Conservation (phyloP, 2,888 invertebrate genomes). For the Ophraella communa region DNA sequence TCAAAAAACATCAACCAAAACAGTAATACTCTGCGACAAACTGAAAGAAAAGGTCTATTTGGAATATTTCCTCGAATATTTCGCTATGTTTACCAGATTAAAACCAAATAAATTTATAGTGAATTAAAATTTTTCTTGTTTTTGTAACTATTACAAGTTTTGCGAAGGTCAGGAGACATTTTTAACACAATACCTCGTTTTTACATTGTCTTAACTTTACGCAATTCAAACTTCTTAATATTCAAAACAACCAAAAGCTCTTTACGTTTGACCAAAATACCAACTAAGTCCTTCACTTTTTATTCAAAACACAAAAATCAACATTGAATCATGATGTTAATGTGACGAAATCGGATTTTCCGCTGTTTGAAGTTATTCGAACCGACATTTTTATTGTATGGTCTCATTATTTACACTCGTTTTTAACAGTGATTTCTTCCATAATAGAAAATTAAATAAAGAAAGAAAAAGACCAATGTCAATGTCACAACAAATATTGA, state of each 20-base stretch:
- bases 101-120: too few relatives aligned
- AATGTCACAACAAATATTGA: too few relatives aligned
- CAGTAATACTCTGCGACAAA: too few relatives aligned
- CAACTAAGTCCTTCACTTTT: constrained; percentile 1
- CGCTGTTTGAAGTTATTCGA: background rate
- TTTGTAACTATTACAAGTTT: background rate
- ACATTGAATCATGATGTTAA: background rate
- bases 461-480: too few relatives aligned
- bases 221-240: constrained; percentile 10
- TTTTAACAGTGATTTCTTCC: background rate
- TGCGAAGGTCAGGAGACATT: background rate
- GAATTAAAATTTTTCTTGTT: too few relatives aligned
- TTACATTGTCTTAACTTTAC: constrained; percentile 12
- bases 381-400: background rate
- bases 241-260: constrained; percentile 4
- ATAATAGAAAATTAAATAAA: too few relatives aligned
- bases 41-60: too few relatives aligned
- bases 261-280: constrained; percentile 11
- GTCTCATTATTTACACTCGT: background rate
- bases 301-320: constrained; percentile 7
- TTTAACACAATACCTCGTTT: background rate
- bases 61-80: too few relatives aligned
- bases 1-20: too few relatives aligned
- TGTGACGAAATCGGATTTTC: background rate
- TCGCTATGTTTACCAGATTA: too few relatives aligned